Base-by-base conservation (phyloP, 1,140 invertebrate species). In the Trissolcus basalis region DNA sequence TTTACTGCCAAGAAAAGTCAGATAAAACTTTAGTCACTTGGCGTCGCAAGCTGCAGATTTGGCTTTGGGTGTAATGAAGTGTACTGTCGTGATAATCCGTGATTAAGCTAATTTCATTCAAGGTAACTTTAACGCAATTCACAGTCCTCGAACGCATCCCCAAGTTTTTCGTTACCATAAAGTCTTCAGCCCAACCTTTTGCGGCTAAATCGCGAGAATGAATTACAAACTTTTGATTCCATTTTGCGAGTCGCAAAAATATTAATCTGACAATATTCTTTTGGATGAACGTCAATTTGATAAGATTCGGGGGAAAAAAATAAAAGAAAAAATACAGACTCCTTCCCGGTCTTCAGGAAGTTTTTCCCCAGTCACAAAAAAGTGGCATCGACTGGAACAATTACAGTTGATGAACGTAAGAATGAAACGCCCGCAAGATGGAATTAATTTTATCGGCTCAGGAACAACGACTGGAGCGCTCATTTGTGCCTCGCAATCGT, bases 71-170 rank as follows among this genome's bases (percentile, higher is more conserved):
- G 77, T 84, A 85, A 85, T 83, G 78, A 84, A 82, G 78, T 80
- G 78, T 81, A 74, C 63, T 65, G 63, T 72, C 51, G 75, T 81
- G 80, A 84, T 85, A 82, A 82, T 81, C 68, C 58, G 67, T 81
- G 78, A 83, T 84, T 82, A 82, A 83, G 71, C 82, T 85, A 85
- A 86, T 84, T 82, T 81, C 73, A 53, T 76, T 78, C 64, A 59
- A 53, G 44, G 33, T 59, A 69, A 78, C 67, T 70, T 78, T 64
- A 61, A 74, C 70, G 76, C 74, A 71, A 77, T 74, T 73, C 65
- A 53, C 47, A 78, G 53, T 72, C 51, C 59, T 54, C 49, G 51
- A 70, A 77, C 53, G 68, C 68, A 68, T 65, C 67, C 13, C 14
- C 61, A 72, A 77, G 56, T 77, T 77, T 77, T 70, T 71, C 74